A percentile compares a stretch with the other conserved stretches of the same genome.
phyloP scores from a whole-genome alignment of 2,113 vertebrate genomes.

The Chloroceryle aenea region DNA sequence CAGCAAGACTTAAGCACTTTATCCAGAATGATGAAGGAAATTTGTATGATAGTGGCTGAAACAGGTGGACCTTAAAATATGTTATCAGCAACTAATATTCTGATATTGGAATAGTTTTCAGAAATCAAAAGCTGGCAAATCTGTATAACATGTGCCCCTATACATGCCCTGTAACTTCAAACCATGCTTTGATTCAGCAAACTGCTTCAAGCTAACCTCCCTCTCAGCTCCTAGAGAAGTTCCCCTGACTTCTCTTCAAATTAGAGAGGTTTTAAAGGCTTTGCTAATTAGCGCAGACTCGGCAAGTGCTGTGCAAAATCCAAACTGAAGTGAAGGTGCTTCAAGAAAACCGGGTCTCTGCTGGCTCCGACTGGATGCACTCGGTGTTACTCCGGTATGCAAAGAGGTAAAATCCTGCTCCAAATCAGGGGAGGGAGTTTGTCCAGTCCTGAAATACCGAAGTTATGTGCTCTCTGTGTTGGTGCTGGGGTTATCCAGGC shows the following conservation, averaged over 20 bases:
- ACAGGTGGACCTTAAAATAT: background rate
- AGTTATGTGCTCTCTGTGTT: fast-evolving
- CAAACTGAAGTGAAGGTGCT: background rate
- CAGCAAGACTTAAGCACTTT: background rate
- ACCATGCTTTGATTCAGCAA: background rate
- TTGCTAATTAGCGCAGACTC: background rate
- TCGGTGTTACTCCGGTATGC: fast-evolving
- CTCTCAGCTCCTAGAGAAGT: background rate
- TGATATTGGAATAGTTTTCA: background rate
- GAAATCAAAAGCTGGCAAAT: background rate
- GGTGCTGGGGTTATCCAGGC: fast-evolving
- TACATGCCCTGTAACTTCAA: background rate
- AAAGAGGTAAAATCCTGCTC: background rate
- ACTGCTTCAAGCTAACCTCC: background rate
- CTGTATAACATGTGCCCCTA: background rate
- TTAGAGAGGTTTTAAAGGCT: background rate
- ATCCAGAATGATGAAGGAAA: background rate
- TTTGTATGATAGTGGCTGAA: background rate
- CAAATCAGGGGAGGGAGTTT: background rate
- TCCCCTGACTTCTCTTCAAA: background rate
- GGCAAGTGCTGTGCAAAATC: background rate
- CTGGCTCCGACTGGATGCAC: background rate
- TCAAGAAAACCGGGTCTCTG: fast-evolving
- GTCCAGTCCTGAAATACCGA: fast-evolving
- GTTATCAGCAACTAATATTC: background rate